These are phyloP conservation scores for Metridium senile DNA, from an alignment of 92 coral and sea anemone genomes.

Conservation along the genomic window DNA sequence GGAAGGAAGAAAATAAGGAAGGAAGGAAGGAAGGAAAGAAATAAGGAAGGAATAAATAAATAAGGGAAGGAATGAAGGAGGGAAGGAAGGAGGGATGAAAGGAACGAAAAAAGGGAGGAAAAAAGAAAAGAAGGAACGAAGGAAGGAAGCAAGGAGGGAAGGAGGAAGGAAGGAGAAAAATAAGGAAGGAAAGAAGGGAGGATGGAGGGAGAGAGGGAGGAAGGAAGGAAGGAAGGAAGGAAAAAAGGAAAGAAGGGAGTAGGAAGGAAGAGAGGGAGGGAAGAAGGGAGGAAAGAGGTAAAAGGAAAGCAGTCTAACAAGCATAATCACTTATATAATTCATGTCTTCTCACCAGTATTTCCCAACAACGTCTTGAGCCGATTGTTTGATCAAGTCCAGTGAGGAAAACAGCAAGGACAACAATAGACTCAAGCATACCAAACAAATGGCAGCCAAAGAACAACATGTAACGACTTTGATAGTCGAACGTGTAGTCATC, in stretches of 20 bases:
- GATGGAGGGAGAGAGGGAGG: neutral
- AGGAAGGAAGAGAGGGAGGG: neutral
- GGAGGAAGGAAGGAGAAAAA: neutral
- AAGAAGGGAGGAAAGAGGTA: neutral
- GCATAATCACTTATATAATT: neutral
- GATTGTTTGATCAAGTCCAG: constrained; percentile 6
- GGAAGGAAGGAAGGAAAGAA: neutral
- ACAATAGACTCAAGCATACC: constrained; percentile 36
- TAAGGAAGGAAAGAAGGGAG: neutral
- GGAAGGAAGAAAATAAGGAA: neutral
- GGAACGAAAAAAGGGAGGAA: neutral
- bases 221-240: neutral
- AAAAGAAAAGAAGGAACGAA: no score
- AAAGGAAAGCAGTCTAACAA: neutral
- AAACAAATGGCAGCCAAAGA: constrained; percentile 32
- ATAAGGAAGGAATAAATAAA: neutral
- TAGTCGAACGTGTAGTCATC: constrained; percentile 36
- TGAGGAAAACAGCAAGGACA: constrained; percentile 30
- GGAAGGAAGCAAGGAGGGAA: no score
- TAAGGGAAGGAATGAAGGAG: neutral
- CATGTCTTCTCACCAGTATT: constrained; percentile 19
- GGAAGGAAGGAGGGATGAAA: no score
- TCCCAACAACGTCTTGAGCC: constrained; percentile 31
- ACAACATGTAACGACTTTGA: constrained; percentile 32
- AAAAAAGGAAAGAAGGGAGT: neutral